These are phyloP conservation scores for Papilio dardanus DNA, from an alignment of 1,140 invertebrate genomes.

Conservation along the genomic window DNA sequence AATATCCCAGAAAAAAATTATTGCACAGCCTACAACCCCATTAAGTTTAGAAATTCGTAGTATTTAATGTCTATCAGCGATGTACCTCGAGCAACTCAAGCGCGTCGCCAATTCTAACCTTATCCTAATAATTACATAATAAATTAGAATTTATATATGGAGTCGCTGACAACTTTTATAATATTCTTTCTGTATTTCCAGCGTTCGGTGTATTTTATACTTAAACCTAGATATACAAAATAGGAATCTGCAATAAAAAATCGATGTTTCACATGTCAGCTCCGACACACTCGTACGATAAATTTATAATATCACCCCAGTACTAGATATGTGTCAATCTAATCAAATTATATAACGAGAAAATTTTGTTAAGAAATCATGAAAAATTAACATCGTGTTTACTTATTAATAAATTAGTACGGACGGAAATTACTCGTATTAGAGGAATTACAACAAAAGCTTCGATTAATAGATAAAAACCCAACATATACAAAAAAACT, in stretches of 20 bases:
- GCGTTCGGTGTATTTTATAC: constrained; percentile 51
- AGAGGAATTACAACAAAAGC: background rate
- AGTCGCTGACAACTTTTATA: constrained; percentile 53
- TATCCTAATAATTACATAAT: constrained; percentile 58
- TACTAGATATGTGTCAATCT: constrained; percentile 51
- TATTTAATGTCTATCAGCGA: constrained; percentile 38
- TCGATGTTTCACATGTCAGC: constrained; percentile 38
- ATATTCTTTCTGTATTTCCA: constrained; percentile 35
- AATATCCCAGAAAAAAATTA: constrained; percentile 18
- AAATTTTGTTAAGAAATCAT: constrained; percentile 29
- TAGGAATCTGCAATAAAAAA: constrained; percentile 80
- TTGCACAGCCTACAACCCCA: constrained; percentile 37
- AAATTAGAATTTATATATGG: constrained; percentile 52
- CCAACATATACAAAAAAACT: background rate
- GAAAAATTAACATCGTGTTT: constrained; percentile 35
- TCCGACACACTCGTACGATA: constrained; percentile 17
- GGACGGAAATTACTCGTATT: constrained; percentile 49
- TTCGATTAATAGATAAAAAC: background rate
- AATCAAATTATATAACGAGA: constrained; percentile 14
- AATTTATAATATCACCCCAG: constrained; percentile 47
- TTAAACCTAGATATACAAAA: constrained; percentile 75
- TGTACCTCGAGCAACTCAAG: constrained; percentile 25
- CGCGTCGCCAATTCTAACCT: constrained; percentile 50
- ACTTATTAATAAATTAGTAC: constrained; percentile 37
- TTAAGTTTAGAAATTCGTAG: constrained; percentile 45